phyloP scores from a whole-genome alignment of 2,797 vertebrate genomes.

The Xerus rutilus region DNA sequence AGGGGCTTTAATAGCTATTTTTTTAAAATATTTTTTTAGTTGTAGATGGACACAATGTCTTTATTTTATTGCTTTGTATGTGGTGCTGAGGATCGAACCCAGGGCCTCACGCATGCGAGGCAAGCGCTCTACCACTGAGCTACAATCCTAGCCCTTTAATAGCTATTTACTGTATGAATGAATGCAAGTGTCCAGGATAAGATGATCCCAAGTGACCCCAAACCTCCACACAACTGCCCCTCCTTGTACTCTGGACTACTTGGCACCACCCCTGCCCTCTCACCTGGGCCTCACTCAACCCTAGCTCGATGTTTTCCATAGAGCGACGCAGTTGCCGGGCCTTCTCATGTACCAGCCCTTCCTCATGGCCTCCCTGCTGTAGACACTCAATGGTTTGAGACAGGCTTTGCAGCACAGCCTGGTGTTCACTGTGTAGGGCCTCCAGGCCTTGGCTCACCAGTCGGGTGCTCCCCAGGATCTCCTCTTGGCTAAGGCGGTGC shows the following conservation, averaged over 20 bases:
- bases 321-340: slow-evolving; percentile 97
- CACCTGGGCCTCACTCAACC: slow-evolving; percentile 98
- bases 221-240: not conserved
- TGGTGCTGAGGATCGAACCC: no score
- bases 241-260: not conserved
- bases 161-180: slow-evolving; percentile 18
- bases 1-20: not conserved
- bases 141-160: no score
- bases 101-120: no score
- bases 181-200: not conserved
- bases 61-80: no score
- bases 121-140: no score
- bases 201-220: not conserved
- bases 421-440: slow-evolving; percentile 98
- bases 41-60: no score
- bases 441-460: slow-evolving; percentile 98
- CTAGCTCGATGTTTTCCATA: slow-evolving; percentile 99
- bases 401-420: slow-evolving; percentile 98
- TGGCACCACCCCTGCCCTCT: slow-evolving; percentile 41
- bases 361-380: slow-evolving; percentile 97
- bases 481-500: slow-evolving; percentile 98
- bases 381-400: slow-evolving; percentile 99
- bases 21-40: no score
- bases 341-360: slow-evolving; percentile 98
- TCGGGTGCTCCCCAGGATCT: slow-evolving; percentile 99